Base-by-base conservation (phyloP, 2,113 vertebrate genomes). In the Caracal caracal region DNA sequence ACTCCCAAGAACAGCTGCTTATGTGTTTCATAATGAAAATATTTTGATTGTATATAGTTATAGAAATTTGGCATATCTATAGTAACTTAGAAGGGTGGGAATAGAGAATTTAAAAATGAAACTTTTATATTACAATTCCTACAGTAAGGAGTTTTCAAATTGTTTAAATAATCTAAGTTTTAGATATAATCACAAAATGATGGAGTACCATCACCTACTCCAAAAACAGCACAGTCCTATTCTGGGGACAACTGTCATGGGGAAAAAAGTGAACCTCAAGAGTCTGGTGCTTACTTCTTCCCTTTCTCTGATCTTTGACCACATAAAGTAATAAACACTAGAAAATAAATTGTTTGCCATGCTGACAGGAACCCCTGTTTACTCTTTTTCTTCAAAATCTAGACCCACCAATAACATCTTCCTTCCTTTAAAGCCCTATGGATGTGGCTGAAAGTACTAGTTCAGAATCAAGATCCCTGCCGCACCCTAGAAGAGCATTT, bases 11-110 rank as follows among this genome's bases (percentile, higher is more conserved):
- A 80, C 0, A 59, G 66, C 24, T 73, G 80, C 10, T 59, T 28
- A 19, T 78, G 12, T 28, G 40, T n/a, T 78, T 28, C 49, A 24
- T 63, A 93, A 90, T 73, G 88, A 82, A 96, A 94, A 96, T 75
- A 49, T 53, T 85, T 83, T 61, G 82, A 75, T 37, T 76, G 53
- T 26, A 73, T 12, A 22, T 56, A 49, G 33, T 88, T 93, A 87
- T 13, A 83, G 70, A 93, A 93, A 96, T 81, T 43, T 88, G 66
- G 65, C 59, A 37, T 66, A 65, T 66, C 20, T 78, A 3, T 35
- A 83, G 78, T 10, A 96, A 91, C 17, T 13, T 40, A 78, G 65
- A 81, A 11, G 26, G 76, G 40, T 51, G 10, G 68, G 37, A 94
- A 91, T 70, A 35, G 20, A 47, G 28, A 94, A 43, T 70, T 83